A percentile compares a stretch with the other conserved stretches of the same genome.
Evolutionary conservation across 2,113 vertebrate species (phyloP).

Genomic region (Heteronetta atricapilla): DNA sequence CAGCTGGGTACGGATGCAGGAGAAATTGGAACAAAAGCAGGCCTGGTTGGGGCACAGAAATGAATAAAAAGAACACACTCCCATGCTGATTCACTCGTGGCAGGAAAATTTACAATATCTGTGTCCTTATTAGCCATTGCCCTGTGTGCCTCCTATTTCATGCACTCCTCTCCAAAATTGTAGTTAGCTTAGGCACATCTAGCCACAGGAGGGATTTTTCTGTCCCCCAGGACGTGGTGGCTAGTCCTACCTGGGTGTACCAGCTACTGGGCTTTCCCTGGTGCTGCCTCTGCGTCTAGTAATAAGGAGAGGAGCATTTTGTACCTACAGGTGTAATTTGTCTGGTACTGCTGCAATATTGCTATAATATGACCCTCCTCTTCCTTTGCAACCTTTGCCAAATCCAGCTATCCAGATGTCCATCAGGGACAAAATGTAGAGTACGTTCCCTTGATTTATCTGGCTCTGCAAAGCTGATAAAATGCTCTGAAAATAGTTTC

Average conservation of each 20-base stretch:
- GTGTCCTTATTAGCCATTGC: background rate
- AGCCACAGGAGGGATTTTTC: background rate
- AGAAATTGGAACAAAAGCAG: background rate
- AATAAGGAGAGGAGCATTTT: background rate
- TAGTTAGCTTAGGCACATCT: background rate
- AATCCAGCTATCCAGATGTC: background rate
- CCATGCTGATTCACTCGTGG: background rate
- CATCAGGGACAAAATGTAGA: background rate
- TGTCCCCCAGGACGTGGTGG: rapidly evolving
- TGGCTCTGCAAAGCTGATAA: background rate
- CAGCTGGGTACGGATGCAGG: background rate
- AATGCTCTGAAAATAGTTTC: background rate
- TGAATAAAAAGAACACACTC: background rate
- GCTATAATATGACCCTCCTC: background rate
- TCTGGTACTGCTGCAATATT: background rate
- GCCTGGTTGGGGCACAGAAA: rapidly evolving
- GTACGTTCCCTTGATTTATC: background rate
- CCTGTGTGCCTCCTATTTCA: background rate
- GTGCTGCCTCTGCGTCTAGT: background rate
- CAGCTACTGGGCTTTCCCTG: background rate
- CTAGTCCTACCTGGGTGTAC: background rate
- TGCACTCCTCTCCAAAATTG: rapidly evolving
- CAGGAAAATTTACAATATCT: background rate
- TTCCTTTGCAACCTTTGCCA: background rate
- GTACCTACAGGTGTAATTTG: background rate